phyloP scores from a whole-genome alignment of 1,140 invertebrate genomes.

The Hycleus cichorii region DNA sequence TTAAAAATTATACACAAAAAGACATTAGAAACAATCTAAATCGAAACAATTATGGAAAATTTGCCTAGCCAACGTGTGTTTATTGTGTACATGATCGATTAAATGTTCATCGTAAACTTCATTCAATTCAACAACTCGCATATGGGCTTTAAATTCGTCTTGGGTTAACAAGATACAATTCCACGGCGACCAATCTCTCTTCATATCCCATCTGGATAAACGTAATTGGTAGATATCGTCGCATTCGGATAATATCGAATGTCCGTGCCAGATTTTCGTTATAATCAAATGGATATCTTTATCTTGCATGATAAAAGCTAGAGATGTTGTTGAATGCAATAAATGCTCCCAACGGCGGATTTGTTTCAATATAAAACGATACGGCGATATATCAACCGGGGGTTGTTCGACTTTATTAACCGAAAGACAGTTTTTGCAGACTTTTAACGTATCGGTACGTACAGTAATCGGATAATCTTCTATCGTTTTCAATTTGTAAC shows the following conservation, averaged over 20 bases:
- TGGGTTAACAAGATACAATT: conserved; percentile 61
- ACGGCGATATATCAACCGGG: conserved; percentile 53
- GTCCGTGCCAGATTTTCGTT: conserved; percentile 58
- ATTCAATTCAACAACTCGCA: conserved; percentile 45
- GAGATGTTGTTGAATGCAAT: conserved; percentile 47
- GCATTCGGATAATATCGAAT: conserved; percentile 55
- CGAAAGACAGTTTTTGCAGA: conserved; percentile 49
- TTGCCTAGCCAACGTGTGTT: conserved; percentile 33
- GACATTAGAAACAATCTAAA: not conserved
- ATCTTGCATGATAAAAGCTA: conserved; percentile 54
- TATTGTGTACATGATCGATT: conserved; percentile 34
- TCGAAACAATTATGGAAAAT: conserved; percentile 23
- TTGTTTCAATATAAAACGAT: conserved; percentile 51
- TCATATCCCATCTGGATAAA: conserved; percentile 50
- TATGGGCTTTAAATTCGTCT: conserved; percentile 55
- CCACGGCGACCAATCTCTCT: conserved; percentile 62
- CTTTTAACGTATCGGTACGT: conserved; percentile 38
- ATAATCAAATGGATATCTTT: conserved; percentile 58
- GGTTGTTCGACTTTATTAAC: conserved; percentile 43
- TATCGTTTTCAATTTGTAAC: conserved; percentile 47
- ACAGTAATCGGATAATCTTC: conserved; percentile 44
- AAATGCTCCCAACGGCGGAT: conserved; percentile 52
- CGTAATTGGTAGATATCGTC: conserved; percentile 50
- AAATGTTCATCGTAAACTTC: conserved; percentile 49
- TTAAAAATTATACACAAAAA: not conserved